Conservation (phyloP, 1,140 invertebrate species). For the Ganaspis sp. region DNA sequence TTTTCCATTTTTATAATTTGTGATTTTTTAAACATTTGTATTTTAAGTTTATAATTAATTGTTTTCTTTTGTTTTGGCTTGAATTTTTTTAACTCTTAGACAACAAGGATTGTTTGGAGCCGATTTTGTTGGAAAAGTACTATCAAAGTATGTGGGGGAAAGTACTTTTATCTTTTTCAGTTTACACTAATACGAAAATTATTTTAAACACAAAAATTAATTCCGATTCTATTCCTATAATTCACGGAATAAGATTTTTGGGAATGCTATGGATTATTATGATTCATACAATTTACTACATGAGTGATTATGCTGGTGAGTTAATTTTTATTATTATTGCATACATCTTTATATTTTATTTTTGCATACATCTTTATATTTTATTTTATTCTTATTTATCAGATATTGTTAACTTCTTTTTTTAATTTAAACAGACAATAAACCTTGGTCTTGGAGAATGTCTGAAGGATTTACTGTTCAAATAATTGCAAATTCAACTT, state of each 20-base stretch:
- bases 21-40: not conserved
- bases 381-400: constrained; percentile 30
- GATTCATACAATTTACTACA: constrained; percentile 72
- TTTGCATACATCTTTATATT: no score
- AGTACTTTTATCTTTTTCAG: constrained; percentile 72
- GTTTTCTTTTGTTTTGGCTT: constrained; percentile 29
- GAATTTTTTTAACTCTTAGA: constrained; percentile 34
- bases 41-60: constrained; percentile 18
- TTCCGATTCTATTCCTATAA: constrained; percentile 55
- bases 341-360: no score
- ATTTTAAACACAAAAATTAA: constrained; percentile 62
- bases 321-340: constrained; percentile 33
- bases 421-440: constrained; percentile 64
- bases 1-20: constrained; percentile 27
- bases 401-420: not conserved
- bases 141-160: constrained; percentile 42
- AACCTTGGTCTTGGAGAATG: constrained; percentile 55
- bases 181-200: constrained; percentile 68
- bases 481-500: constrained; percentile 69
- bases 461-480: constrained; percentile 65
- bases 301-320: constrained; percentile 68
- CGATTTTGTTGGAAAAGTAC: not conserved
- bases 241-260: constrained; percentile 74
- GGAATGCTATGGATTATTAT: constrained; percentile 76
- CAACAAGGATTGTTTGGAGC: constrained; percentile 44